Evolutionary conservation across 2,113 vertebrate species (phyloP), one percentile per base, ranked within the genome.

Genomic region (Australoheros scitulus): DNA sequence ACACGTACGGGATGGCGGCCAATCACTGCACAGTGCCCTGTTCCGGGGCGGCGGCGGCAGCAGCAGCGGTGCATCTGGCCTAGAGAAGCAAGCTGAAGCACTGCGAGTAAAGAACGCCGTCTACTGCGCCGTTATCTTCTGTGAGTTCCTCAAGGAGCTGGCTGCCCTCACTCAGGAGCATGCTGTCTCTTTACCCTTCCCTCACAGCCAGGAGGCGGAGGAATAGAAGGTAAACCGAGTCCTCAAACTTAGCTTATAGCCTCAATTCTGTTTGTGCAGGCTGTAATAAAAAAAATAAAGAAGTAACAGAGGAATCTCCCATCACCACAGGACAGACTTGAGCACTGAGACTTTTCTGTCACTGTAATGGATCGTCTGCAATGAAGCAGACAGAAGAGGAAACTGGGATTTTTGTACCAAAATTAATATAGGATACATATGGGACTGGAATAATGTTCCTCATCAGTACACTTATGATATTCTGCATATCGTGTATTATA

Each of bases 91-190:
- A 86, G 96, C 96, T 0, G 97, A 98, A 91, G 97, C 97, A 0
- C 96, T 98, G 79, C 95, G 98, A 0, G 97, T 98, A 78, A 97
- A 97, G 93, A 99, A 99, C 47, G 97, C 97, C 2, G 98, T 99
- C 50, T 99, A 99, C 96, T 97, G 97, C 38, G 96, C 98, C 1
- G 97, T 99, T 78, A 96, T 99, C 94, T 99, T 99, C 92, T 96
- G 96, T 0, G 98, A 99, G 94, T 99, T 99, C 95, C 97, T 99
- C 76, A 99, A 99, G 91, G 98, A 99, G 94, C 94, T 99, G 95
- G 98, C 98, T 0, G 97, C 98, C 82, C 96, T 98, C 7, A 96
- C 97, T 61, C 98, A 99, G 94, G 97, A 98, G 82, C 98, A 99
- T 47, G 96, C 97, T 0, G 97, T 99, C 87, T 95, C 96, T 41